Conservation (phyloP, 2,888 invertebrate genomes). For the Gonocerus acuteangulatus region DNA sequence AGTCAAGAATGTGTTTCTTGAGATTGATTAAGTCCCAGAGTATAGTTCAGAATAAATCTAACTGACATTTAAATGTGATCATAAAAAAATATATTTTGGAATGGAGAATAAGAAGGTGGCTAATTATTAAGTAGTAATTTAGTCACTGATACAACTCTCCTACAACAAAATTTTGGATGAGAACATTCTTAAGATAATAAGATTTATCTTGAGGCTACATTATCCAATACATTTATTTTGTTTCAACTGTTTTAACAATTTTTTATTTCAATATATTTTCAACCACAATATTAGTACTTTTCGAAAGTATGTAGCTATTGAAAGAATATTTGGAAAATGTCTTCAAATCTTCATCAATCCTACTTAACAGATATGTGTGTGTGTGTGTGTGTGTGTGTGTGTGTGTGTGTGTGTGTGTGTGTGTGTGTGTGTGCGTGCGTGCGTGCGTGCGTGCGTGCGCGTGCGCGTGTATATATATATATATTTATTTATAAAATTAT, state of each 20-base stretch:
- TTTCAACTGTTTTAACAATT: not conserved
- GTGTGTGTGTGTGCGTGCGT: no score
- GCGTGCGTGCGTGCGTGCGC: no score
- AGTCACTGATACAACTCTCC: constrained; percentile 17
- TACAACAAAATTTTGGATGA: constrained; percentile 2
- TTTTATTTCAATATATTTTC: not conserved
- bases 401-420: no score
- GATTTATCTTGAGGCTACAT: constrained; percentile 14
- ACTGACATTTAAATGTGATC: no score
- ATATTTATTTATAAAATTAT: no score
- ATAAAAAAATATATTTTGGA: no score
- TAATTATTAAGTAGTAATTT: constrained; percentile 2
- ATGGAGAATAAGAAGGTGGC: constrained; percentile 10
- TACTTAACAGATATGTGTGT: not conserved
- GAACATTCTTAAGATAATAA: constrained; percentile 12
- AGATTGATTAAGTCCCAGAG: no score
- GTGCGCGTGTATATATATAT: no score
- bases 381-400: not conserved
- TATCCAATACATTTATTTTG: not conserved
- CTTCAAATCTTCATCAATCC: no score
- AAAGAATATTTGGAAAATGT: no score
- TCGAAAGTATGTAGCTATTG: not conserved
- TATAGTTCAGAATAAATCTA: no score
- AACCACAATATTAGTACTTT: not conserved
- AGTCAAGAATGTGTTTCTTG: no score